Percentiles rank a stretch among this genome's conserved stretches.
phyloP scores from a whole-genome alignment of 2,797 vertebrate genomes.

The Acrocephalus scirpaceus region DNA sequence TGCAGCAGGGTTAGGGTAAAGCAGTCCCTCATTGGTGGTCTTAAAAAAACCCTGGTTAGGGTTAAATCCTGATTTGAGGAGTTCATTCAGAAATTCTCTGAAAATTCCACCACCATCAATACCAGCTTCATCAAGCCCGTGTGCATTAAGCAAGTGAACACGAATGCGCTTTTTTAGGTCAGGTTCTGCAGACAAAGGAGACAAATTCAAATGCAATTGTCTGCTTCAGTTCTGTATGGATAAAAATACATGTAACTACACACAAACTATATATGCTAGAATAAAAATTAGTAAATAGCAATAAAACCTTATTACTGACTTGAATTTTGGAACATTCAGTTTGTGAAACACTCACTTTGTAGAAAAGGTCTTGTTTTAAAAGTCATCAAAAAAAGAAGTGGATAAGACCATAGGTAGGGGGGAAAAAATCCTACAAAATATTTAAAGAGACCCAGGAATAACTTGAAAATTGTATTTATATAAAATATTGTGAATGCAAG shows the following conservation, averaged over 20 bases:
- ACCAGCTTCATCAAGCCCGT: slow-evolving; percentile 96
- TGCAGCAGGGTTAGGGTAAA: slow-evolving; percentile 93
- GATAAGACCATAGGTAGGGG: neutral
- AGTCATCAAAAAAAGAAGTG: neutral
- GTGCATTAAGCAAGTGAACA: slow-evolving; percentile 95
- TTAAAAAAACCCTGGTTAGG: slow-evolving; percentile 99
- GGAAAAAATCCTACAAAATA: neutral
- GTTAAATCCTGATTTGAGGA: slow-evolving; percentile 96
- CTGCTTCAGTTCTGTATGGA: neutral
- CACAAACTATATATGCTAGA: neutral
- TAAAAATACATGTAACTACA: neutral
- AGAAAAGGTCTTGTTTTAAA: neutral
- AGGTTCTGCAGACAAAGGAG: slow-evolving; percentile 80
- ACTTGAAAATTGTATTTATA: neutral
- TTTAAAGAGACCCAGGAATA: neutral
- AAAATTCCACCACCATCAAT: slow-evolving; percentile 98
- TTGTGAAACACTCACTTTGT: neutral
- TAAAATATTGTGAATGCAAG: neutral
- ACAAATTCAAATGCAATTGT: neutral
- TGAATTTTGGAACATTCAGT: neutral
- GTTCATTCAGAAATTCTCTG: slow-evolving; percentile 95
- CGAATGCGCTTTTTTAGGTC: slow-evolving; percentile 95
- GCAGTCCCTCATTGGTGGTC: slow-evolving; percentile 95
- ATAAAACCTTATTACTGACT: neutral
- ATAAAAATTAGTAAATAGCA: neutral